Evolutionary conservation across 2,113 vertebrate genomes (phyloP), one percentile per base, ranked within the genome.

Genomic region (Rhagologus leucostigma): DNA sequence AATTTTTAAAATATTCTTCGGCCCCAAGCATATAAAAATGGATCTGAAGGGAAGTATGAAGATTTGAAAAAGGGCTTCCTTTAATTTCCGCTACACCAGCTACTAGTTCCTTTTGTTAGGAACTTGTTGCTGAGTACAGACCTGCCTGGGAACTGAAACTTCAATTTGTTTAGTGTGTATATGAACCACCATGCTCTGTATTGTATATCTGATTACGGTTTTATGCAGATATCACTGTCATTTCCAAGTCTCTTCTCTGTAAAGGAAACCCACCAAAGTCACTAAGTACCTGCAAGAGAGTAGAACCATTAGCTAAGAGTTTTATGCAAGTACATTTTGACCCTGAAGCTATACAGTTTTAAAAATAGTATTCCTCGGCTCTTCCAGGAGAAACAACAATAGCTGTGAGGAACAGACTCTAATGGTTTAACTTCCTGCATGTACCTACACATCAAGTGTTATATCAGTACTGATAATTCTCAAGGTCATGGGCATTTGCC

Each of bases 401-500:
- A 91, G 32, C 56, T 44, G 41, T 73, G 70, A 82, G 47, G 56
- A 92, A 49, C 47, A 59, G 46, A 63, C 41, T 78, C 30, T 46
- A 62, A 76, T 76, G 39, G 22, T 70, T 88, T 64, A n/a, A 59
- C 49, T 70, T 96, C 67, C 88, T 90, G 39, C 32, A 44, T 71
- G 42, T 85, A 90, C 47, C 74, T 87, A 69, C 46, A 69, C 11
- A 39, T 39, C 90, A 82, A 70, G 68, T 88, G n/a, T 71, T 63
- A 13, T 65, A 76, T 70, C 68, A 81, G 32, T 39, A 84, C 79
- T 91, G 64, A 93, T 91, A 94, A 94, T 92, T 96, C 53, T 73
- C 84, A 97, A 97, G 92, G 95, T 96, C 82, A 79, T 18, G 83
- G 64, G 6, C 46, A 9, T 75, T 75, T 83, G 44, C 50, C 83